Conservation (phyloP, 2,113 vertebrate genomes). For the Melanocharis versteri region DNA sequence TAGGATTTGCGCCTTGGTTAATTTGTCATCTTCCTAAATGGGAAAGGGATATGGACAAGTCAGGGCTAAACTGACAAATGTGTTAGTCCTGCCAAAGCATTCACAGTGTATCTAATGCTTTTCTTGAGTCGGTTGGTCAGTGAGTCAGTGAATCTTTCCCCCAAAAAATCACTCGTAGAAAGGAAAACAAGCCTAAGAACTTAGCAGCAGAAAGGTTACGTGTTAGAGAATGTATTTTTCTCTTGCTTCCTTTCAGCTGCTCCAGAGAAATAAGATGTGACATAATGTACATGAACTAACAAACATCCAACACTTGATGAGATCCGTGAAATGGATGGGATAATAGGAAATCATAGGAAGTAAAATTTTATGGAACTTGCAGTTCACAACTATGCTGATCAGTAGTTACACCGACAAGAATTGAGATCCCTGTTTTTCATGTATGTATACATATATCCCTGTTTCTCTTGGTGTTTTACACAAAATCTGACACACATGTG, state of each 20-base stretch:
- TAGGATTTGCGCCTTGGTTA: neutral
- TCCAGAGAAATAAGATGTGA: neutral
- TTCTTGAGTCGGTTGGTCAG: constrained; percentile 7
- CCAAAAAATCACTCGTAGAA: neutral
- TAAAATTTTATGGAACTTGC: neutral
- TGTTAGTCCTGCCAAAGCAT: neutral
- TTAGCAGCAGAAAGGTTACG: neutral
- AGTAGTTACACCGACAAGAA: neutral
- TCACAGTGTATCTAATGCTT: neutral
- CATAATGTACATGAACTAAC: neutral
- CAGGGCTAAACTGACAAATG: neutral
- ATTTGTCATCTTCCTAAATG: constrained; percentile 26
- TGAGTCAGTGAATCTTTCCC: neutral
- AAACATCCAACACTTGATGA: neutral
- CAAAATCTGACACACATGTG: accelerated
- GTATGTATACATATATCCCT: accelerated
- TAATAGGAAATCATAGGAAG: neutral
- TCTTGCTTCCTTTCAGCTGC: neutral
- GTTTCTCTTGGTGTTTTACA: neutral
- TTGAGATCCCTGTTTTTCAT: neutral
- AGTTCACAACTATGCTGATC: neutral
- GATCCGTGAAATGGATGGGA: neutral
- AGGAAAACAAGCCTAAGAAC: neutral
- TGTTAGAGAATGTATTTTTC: neutral
- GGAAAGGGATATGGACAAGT: neutral